A percentile compares a stretch with the other conserved stretches of the same genome.
phyloP scores from a whole-genome alignment of 1,140 invertebrate species.

The Rhagoletis zephyria region DNA sequence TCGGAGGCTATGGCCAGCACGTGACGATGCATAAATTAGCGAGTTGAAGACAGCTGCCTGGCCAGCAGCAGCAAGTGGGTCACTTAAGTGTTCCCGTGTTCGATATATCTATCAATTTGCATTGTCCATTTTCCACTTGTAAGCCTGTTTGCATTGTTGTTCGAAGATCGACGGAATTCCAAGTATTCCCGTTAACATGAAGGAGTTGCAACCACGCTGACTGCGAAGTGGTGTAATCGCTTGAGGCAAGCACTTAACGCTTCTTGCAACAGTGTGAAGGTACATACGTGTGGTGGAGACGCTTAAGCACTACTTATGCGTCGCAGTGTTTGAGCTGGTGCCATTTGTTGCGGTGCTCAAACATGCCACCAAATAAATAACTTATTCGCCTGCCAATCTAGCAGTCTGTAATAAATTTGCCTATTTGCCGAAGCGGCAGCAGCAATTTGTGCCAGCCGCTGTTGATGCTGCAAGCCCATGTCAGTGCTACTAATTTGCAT shows the following conservation, averaged over 20 bases:
- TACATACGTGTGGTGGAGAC: background rate
- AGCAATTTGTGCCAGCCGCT: conserved; percentile 35
- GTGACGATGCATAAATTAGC: conserved; percentile 16
- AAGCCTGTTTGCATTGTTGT: background rate
- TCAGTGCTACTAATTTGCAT: conserved; percentile 39
- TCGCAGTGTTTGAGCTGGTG: too few species aligned
- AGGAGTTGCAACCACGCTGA: background rate
- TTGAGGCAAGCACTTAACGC: background rate
- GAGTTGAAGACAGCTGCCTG: background rate
- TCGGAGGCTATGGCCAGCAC: background rate
- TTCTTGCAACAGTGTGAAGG: background rate
- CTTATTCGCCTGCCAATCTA: conserved; percentile 24
- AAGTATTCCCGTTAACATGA: background rate
- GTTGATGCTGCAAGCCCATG: conserved; percentile 14
- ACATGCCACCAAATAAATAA: conserved; percentile 45
- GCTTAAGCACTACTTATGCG: background rate
- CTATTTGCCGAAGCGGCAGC: background rate
- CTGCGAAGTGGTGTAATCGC: background rate
- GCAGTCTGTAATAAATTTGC: background rate
- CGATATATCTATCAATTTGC: conserved; percentile 4
- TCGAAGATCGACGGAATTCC: background rate
- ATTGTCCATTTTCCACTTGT: background rate
- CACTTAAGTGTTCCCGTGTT: background rate
- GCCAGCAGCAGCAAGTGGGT: background rate
- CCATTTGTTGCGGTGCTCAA: background rate